Base-by-base conservation (phyloP, 2,113 vertebrate genomes). In the Morone saxatilis region DNA sequence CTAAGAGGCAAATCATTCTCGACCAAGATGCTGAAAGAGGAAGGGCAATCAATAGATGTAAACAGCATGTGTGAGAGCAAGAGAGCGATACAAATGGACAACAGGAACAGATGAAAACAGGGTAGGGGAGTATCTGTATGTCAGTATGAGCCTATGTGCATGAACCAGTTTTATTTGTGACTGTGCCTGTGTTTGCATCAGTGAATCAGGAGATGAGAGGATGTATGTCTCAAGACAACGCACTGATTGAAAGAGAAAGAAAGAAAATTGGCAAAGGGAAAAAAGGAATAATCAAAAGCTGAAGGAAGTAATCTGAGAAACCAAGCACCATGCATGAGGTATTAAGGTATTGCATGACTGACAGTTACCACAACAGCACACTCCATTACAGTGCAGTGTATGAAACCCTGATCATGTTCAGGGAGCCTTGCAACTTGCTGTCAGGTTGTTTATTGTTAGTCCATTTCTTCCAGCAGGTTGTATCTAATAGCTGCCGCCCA, bases 1-100 rank as follows among this genome's bases (percentile, higher is more conserved):
- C 54, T 36, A 9, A 61, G 69, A 78, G 67, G 62, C 60, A 81
- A 76, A 81, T 74, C 86, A 76, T 71, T 84, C 51, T 80, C 50
- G 54, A 76, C 75, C 36, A 57, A 45, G 59, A 67, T 14, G 36
- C 68, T 70, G 20, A 67, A 41, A 75, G 43, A 68, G n/a, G 7
- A 89, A 69, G 9, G 57, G 41, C 16, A 73, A 90, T 87, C 88
- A 79, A 81, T 78, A 57, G 25, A 56, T 13, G 71, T 45, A 66
- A 61, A 86, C 67, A 60, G 51, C 62, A 38, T 57, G n/a, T 61
- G 71, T 48, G 61, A 38, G 68, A 36, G 56, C 38, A 67, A 22
- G 51, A 57, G 22, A 80, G 41, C 47, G 17, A 31, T 5, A 38
- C 38, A 31, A 72, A 82, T 62, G 82, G 14, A 71, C 50, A 65